Evolutionary conservation across 2,888 invertebrate species (phyloP), one percentile per base, ranked within the genome.

Genomic region (Pandemis heparana): DNA sequence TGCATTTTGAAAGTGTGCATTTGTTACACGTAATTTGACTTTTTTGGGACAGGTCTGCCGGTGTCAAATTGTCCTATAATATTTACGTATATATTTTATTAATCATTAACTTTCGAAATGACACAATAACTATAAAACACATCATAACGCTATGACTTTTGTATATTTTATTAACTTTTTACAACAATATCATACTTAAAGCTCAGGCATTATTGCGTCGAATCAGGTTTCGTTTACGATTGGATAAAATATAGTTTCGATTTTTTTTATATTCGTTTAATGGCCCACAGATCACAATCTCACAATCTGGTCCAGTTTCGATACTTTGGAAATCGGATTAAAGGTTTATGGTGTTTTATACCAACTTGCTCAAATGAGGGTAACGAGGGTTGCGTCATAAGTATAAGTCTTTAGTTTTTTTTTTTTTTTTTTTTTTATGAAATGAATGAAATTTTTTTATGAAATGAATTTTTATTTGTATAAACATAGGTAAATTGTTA

Each of bases 231-330:
- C 53, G 53, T 62, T 63, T 73, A 64, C 68, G 66, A 73, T 59
- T 69, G 63, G 56, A 59, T 69, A 23, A 48, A 48, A 68, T 61
- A 41, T 68, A 14, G n/a, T 63, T 67, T 48, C 68, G 59, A 64
- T 59, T 51, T 68, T 73, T 73, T 73, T 69, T 73, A 73, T 41
- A 51, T 46, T 12, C 48, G 10, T 73, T 73, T 69, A 69, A 73
- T 46, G 59, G 48, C 48, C 68, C 16, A 18, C 43, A 60, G 73
- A 73, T 69, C 68, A 59, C 10, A 59, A 64, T 73, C 68, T 69
- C 68, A 59, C 10, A 59, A 64, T 73, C 59, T 63, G 73, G 16
- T 69, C 41, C 63, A 64, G 64, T 73, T 73, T 16, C 63, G 63
- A 18, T 18, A 32, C 23, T 73, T 73, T 73, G 46, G 68, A 69